phyloP scores from a whole-genome alignment of 2,113 vertebrate species.

The Clarias batrachus region DNA sequence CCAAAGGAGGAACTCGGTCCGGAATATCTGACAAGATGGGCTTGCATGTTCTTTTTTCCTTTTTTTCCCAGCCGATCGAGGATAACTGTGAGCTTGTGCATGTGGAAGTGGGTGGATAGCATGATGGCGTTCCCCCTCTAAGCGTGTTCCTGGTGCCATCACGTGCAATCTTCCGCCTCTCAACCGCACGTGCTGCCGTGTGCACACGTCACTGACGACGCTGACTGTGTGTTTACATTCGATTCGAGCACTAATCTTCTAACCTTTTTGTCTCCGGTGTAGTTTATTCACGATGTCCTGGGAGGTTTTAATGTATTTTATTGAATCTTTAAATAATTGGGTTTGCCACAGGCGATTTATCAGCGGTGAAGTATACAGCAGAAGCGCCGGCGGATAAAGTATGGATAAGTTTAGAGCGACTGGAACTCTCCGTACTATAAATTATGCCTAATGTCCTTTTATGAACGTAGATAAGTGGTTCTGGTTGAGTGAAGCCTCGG shows the following conservation, averaged over 20 bases:
- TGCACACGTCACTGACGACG: background rate
- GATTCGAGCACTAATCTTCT: background rate
- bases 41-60: background rate
- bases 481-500: background rate
- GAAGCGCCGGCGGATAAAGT: background rate
- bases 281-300: background rate
- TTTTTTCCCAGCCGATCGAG: background rate
- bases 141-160: background rate
- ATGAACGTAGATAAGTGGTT: background rate
- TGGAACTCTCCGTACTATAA: background rate
- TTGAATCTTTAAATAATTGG: background rate
- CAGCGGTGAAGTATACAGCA: background rate
- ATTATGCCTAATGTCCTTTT: background rate
- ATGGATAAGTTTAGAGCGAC: background rate
- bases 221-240: background rate
- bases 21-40: background rate
- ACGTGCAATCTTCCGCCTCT: background rate
- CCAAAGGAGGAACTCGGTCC: background rate
- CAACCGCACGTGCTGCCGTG: background rate
- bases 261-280: too few species aligned
- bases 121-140: background rate
- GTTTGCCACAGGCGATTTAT: background rate
- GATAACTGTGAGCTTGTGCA: background rate
- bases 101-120: background rate
- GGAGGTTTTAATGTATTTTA: background rate